Base-by-base conservation (phyloP, 92 coral and sea anemone genomes). In the Umimayanthus chanpuru region DNA sequence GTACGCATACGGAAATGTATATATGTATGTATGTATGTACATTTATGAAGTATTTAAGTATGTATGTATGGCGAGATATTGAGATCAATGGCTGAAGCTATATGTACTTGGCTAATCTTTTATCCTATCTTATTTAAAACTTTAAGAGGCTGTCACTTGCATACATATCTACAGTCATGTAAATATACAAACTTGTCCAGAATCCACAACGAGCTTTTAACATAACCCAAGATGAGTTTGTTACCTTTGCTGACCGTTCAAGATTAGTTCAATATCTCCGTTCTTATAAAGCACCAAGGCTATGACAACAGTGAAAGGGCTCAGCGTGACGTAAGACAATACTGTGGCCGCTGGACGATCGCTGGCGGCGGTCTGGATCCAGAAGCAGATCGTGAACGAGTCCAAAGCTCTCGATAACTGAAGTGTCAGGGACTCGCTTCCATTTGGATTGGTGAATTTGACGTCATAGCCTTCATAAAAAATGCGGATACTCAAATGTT, bases 351-450 rank as follows among this genome's bases (percentile, higher is more conserved):
- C 74, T 70, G 77, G 77, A 14, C 65, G 87, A 20, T 6, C 39
- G n/a, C 14, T 15, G 67, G 66, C 53, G 15, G 58, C 16, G 23
- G 65, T 6, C 25, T 44, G 41, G 78, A 83, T 83, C 87, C 87
- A 83, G 87, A 83, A 83, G 9, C 87, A 83, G 77, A 83, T 12
- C 4, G 87, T 83, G 55, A 83, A 83, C 16, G 87, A 47, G 38
- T 44, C 64, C 36, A 83, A 68, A 16, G 65, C 12, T 56, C 78
- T 83, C 28, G 64, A 5, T 43, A 83, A n/a, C 4, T 28, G 25
- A 29, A 83, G 66, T 9, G 87, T 25, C 39, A 83, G 43, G 21
- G 47, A 70, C 28, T 70, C 77, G 9, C n/a, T 70, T 29, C 87
- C 78, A 44, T 25, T 43, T 10, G 32, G 21, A 41, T 83, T 83